Evolutionary conservation across 2,113 vertebrate genomes (phyloP), one percentile per base, ranked within the genome.

Genomic region (Piaya cayana): DNA sequence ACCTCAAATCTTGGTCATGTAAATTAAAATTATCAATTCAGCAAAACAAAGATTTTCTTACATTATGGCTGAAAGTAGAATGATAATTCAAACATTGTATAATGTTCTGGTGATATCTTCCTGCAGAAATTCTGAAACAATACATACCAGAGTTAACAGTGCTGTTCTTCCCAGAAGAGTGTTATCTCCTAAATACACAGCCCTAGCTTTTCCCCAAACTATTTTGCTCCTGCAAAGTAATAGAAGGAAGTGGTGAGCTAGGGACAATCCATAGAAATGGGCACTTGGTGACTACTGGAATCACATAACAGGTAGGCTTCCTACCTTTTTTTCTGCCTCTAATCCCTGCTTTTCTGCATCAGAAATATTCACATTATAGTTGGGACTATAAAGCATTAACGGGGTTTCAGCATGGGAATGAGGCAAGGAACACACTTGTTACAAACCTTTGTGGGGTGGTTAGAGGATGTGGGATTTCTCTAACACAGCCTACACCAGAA

Each of bases 401-500:
- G 76, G 26, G 49, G 39, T 19, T 87, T 56, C 29, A 32, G 21
- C 52, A 47, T 7, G 6, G 11, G 27, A 59, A 43, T 9, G 23
- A 59, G 36, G 21, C 52, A 78, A 74, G 17, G 23, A 65, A 5
- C 5, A 36, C 29, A 32, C 5, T 19, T 15, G 5, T 0, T 27
- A 47, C 8, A 42, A 32, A 27, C 7, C 5, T 4, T 29, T 22
- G 43, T 23, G 49, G 8, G 25, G 27, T 14, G 13, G 42, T 58
- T 79, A 58, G 42, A 63, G 32, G 39, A 65, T 16, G 11, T 2
- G 34, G 42, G 50, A 49, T 77, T 70, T 50, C 60, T 30, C 60
- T 15, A 43, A 45, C 20, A 12, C 10, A 32, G 37, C 4, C 1
- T 9, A 37, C 36, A 78, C 23, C 2, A 4, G 0, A 2, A 37